Percentiles rank a stretch among this genome's conserved stretches.
These are phyloP conservation scores for Mastomys natalensis DNA, from an alignment of 2,113 vertebrate genomes.

Conservation along the genomic window DNA sequence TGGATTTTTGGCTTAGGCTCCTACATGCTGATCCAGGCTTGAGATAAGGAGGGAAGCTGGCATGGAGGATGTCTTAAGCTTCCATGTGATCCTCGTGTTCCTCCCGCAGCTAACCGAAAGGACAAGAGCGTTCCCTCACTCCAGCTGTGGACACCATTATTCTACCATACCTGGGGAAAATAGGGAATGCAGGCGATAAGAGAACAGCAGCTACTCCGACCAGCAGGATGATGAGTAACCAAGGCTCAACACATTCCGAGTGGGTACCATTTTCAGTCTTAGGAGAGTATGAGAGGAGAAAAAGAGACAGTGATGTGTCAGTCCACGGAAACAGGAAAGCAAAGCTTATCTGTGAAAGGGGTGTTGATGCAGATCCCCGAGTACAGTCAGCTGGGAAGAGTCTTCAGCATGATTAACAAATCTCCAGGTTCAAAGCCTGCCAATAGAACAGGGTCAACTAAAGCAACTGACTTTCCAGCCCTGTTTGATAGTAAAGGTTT, in stretches of 20 bases:
- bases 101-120: background rate
- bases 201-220: background rate
- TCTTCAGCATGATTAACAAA: background rate
- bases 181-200: background rate
- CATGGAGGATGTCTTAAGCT: background rate
- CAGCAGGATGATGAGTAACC: rapidly evolving
- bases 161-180: background rate
- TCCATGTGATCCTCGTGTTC: background rate
- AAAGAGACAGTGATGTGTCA: background rate
- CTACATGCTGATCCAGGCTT: background rate
- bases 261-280: background rate
- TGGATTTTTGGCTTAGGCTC: background rate
- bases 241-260: background rate
- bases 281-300: background rate
- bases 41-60: background rate
- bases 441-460: background rate
- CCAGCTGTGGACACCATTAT: background rate
- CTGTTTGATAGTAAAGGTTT: background rate
- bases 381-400: background rate
- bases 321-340: background rate
- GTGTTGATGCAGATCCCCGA: background rate
- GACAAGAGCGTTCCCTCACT: background rate
- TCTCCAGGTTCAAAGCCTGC: background rate
- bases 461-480: background rate
- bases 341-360: background rate